These are phyloP conservation scores for Zoanthus gigantus DNA, from an alignment of 92 coral and sea anemone species.

Conservation along the genomic window DNA sequence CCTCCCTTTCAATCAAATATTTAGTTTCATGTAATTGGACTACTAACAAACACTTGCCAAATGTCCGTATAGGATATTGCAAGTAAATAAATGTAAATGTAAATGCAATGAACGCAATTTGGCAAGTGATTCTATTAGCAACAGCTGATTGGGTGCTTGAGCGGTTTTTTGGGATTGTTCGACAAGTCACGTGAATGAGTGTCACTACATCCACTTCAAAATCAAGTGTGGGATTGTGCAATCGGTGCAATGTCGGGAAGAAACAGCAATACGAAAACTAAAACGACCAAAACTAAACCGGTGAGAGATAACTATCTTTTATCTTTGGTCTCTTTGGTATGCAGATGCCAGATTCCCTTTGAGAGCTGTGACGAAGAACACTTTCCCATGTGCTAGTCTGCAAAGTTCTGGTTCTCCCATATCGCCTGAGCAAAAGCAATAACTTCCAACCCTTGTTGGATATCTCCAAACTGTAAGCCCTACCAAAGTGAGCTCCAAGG, in stretches of 20 bases:
- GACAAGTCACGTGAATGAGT: neutral
- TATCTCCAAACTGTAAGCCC: conserved; percentile 68
- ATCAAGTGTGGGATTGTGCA: neutral
- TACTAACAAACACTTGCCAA: no score
- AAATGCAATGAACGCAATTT: no score
- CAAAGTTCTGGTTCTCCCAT: conserved; percentile 17
- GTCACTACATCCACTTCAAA: neutral
- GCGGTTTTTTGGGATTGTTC: no score
- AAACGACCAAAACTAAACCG: neutral
- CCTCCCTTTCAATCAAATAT: no score
- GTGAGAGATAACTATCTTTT: neutral
- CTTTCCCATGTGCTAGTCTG: neutral
- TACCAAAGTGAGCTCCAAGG: conserved; percentile 32
- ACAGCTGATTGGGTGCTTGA: conserved; percentile 1
- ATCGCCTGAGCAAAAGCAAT: conserved; percentile 17
- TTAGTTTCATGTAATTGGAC: no score
- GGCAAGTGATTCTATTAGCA: neutral
- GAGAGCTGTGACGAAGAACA: conserved; percentile 2
- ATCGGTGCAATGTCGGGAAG: neutral
- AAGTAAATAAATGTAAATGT: no score
- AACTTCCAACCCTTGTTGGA: conserved; percentile 53
- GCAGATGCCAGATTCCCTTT: conserved; percentile 4
- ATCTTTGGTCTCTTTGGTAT: conserved; percentile 8
- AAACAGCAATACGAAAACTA: neutral
- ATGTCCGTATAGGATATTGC: no score